Evolutionary conservation across 2,888 invertebrate genomes (phyloP), one percentile per base, ranked within the genome.

Genomic region (Cheilosia impressa): DNA sequence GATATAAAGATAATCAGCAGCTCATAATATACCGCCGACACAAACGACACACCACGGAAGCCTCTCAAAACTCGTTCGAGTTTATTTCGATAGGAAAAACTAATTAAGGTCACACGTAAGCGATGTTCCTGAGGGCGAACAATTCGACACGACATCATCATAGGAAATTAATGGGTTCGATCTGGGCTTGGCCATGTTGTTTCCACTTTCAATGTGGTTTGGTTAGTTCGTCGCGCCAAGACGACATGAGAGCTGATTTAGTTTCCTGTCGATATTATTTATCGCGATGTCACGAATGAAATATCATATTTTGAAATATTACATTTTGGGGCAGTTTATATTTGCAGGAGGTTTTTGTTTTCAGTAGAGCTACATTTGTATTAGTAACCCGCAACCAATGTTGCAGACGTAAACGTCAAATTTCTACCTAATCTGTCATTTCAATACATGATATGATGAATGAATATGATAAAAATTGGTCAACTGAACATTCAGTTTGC

Each of bases 61-160:
- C 17, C 47, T 22, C 9, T 66, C 53, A 38, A 41, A 68, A 68
- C 68, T 53, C 55, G 43, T 68, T 68, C 43, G n/a, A 68, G 55
- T 55, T 68, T 68, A 55, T 55, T 68, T 68, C 43, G 68, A 45
- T 45, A 31, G 43, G 31, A 77, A 82, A 75, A 82, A 71, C 76
- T 80, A 84, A 84, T 84, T 84, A 84, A 80, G 84, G 84, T 80
- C 84, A 84, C 84, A 84, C 84, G 84, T 79, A 84, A 79, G 65
- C 80, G 75, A 65, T 84, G 79, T 75, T 84, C 80, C 71, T 71
- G 52, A 41, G 75, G 84, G 75, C 66, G 84, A 80, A 76, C 75
- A 65, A 71, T 84, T 84, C 80, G 73, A 84, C 84, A 84, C 84
- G 84, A 84, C 80, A 60, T 71, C 71, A 60, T 71, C 71, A 63